These are phyloP conservation scores for Ricordea florida DNA, from an alignment of 92 coral and sea anemone genomes.

Conservation along the genomic window DNA sequence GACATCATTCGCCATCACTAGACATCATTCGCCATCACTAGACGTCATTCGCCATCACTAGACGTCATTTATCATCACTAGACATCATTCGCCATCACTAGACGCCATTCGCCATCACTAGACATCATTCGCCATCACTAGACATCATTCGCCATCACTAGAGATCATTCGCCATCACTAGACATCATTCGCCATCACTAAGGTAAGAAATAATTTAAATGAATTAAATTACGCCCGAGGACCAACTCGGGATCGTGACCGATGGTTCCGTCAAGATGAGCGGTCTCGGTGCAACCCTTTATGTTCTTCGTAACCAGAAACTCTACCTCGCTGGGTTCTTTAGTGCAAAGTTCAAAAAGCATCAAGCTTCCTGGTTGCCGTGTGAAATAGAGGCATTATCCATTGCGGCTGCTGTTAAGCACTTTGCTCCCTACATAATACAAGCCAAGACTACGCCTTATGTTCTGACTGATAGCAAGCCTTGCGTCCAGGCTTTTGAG, in stretches of 20 bases:
- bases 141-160: too few relatives aligned
- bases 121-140: too few relatives aligned
- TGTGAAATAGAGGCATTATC: conserved; percentile 34
- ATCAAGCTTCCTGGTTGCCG: conserved; percentile 55
- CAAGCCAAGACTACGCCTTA: conserved; percentile 25
- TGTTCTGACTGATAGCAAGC: conserved; percentile 67
- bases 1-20: too few relatives aligned
- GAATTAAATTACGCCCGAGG: conserved; percentile 38
- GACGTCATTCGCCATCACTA: too few relatives aligned
- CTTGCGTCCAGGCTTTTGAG: conserved; percentile 63
- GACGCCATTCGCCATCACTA: too few relatives aligned
- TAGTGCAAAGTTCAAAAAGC: conserved; percentile 30
- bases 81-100: too few relatives aligned
- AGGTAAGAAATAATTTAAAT: too few relatives aligned
- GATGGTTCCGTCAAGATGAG: conserved; percentile 15
- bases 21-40: too few relatives aligned
- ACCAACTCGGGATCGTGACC: conserved; percentile 45
- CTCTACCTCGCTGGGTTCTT: conserved; percentile 22
- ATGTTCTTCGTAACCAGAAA: conserved; percentile 10
- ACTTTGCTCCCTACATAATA: conserved; percentile 35
- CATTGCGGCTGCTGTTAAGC: conserved; percentile 26
- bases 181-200: too few relatives aligned
- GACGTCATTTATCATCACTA: too few relatives aligned
- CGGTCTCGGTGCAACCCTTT: conserved; percentile 25
- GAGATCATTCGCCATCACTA: too few relatives aligned